Evolutionary conservation across 2,113 vertebrate genomes (phyloP).

Genomic region (Thomomys bottae): DNA sequence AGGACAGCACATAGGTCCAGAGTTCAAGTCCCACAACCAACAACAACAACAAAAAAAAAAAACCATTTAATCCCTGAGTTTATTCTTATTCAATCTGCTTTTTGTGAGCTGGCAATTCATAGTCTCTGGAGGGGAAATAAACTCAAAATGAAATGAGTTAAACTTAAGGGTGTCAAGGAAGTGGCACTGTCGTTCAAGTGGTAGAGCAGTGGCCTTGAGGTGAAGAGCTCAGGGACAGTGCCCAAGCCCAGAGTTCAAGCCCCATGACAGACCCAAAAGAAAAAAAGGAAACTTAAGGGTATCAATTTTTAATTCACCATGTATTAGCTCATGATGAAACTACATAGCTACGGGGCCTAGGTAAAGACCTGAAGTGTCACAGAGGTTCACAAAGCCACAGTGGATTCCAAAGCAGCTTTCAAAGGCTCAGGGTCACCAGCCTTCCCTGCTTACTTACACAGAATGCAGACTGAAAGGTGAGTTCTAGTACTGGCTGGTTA

Average conservation of each 20-base stretch:
- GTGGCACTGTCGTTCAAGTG: too few species aligned
- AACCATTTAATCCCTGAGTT: conserved; percentile 42
- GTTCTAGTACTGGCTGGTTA: background rate
- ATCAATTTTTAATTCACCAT: background rate
- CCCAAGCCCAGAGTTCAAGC: too few species aligned
- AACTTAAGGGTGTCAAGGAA: background rate
- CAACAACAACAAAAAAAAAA: too few species aligned
- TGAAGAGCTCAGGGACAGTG: too few species aligned
- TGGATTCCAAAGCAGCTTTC: background rate
- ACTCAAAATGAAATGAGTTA: conserved; percentile 46
- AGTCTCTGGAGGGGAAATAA: conserved; percentile 1
- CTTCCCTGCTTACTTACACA: background rate
- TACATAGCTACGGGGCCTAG: background rate
- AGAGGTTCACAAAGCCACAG: background rate
- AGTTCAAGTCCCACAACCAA: too few species aligned
- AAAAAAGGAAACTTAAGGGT: conserved; percentile 15
- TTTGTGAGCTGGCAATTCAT: conserved; percentile 12
- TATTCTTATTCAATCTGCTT: conserved; percentile 39
- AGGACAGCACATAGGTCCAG: too few species aligned
- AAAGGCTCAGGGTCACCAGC: background rate
- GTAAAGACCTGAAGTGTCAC: background rate
- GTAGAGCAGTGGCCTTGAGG: too few species aligned
- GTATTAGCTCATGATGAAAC: conserved; percentile 35
- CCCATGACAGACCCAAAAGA: too few species aligned
- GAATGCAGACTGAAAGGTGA: background rate